Conservation (phyloP, 2,797 vertebrate species). For the Sebastes goodei region DNA sequence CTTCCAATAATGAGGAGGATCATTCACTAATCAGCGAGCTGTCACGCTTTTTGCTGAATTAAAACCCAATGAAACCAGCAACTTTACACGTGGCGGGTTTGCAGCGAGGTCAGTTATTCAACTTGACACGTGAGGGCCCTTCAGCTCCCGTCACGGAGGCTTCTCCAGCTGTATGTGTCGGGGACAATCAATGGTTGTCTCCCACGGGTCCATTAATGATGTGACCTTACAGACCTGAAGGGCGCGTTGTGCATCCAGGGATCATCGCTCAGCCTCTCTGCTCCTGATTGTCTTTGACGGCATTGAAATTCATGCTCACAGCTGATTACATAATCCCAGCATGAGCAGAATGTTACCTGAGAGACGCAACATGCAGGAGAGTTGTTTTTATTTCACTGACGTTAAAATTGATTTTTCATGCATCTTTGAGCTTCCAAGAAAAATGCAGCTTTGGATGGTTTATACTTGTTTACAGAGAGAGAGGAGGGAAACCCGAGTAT, state of each 20-base stretch:
- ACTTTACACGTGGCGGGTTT: background rate
- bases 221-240: background rate
- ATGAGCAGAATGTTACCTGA: background rate
- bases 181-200: background rate
- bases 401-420: background rate
- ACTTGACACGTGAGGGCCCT: background rate
- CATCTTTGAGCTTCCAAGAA: background rate
- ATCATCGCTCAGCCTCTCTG: background rate
- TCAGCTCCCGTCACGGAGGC: background rate
- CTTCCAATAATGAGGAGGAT: background rate
- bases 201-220: background rate
- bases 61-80: background rate
- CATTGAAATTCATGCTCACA: constrained; percentile 13
- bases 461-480: background rate
- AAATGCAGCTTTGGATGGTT: background rate
- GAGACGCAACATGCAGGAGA: background rate
- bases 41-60: background rate
- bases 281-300: background rate
- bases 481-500: background rate
- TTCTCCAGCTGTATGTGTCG: background rate
- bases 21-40: background rate
- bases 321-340: background rate
- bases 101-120: background rate
- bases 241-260: background rate
- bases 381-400: background rate